Conservation (phyloP, 1,140 invertebrate genomes). For the Drosophila kepulauana region DNA sequence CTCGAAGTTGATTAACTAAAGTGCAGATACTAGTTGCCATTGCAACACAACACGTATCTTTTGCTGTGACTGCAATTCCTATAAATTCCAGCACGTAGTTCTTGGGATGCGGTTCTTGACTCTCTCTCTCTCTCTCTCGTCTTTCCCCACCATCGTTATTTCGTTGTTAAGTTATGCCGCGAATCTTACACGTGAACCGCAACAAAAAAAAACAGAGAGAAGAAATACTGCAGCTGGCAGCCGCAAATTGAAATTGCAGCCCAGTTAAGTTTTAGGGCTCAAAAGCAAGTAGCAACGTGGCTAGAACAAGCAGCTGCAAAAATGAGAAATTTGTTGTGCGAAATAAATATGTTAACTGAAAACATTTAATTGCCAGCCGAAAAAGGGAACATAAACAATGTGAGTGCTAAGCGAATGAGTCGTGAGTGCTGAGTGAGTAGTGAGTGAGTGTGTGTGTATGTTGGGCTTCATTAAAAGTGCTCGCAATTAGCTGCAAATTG, state of each 20-base stretch:
- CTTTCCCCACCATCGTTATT: not conserved
- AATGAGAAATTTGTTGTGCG: not conserved
- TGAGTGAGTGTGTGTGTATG: not conserved
- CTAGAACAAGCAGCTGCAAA: constrained; percentile 4
- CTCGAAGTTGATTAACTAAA: constrained; percentile 6
- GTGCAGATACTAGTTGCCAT: constrained; percentile 12
- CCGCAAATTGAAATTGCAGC: constrained; percentile 10
- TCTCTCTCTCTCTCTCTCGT: constrained; percentile 3
- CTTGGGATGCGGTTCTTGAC: constrained; percentile 1
- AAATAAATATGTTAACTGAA: constrained; percentile 12
- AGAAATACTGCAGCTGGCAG: constrained; percentile 41
- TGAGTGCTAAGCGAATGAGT: not conserved
- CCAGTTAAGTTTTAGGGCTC: constrained; percentile 31
- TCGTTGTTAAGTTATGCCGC: constrained; percentile 46
- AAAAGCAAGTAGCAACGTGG: not conserved
- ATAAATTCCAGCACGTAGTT: constrained; percentile 22
- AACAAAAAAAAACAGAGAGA: constrained; percentile 60
- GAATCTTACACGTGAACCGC: constrained; percentile 75
- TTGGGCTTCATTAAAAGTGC: constrained; percentile 55
- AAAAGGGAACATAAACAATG: constrained; percentile 31
- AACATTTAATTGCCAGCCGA: constrained; percentile 40
- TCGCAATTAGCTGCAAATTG: constrained; percentile 69
- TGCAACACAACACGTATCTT: constrained; percentile 5
- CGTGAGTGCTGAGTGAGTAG: not conserved
- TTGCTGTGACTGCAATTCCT: constrained; percentile 2